Base-by-base conservation (phyloP, 2,888 invertebrate genomes). In the Drosophila paracracens region DNA sequence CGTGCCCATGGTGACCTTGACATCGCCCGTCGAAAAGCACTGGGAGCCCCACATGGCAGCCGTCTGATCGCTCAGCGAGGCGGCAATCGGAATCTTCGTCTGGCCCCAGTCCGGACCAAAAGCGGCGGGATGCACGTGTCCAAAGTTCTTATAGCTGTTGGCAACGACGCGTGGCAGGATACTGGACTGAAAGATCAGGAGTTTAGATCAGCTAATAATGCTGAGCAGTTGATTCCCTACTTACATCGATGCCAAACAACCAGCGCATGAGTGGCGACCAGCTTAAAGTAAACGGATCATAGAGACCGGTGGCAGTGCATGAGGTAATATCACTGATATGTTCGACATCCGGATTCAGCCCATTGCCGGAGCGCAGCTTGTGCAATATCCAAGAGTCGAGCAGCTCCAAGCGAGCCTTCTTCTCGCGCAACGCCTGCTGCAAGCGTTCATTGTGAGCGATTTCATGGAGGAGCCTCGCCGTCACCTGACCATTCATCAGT, bases 351-450 rank as follows among this genome's bases (percentile, higher is more conserved):
- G 82, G 62, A 48, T 89, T 72, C 2, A 68, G 25, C 1, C 85
- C 82, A 54, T 89, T 88, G 10, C 93, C 93, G 11, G 91, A 91
- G 18, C 92, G 96, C 60, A 98, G 94, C 94, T 96, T 97, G 94
- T 98, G 96, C 62, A 99, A 92, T 57, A 99, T 94, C 98, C 98
- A 99, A 0, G 98, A 97, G 91, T 99, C 99, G 62, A 99, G 94
- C 1, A 98, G 97, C 8, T 98, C 97, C 93, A 97, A 97, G 92
- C 96, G 94, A 1, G 96, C 96, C 78, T 95, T 94, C 46, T 95
- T 95, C 57, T 94, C 93, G 74, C 93, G 92, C 7, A 96, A 93
- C 1, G 96, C 96, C 77, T 94, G 93, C 89, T 95, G 95, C 72
- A 98, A 94, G 54, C 95, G 94, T 16, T 95, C 94, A 70, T 97